Percentiles rank a stretch among this genome's conserved stretches.
Evolutionary conservation across 1,140 invertebrate genomes (phyloP).

Genomic region (Meteorus sp.): DNA sequence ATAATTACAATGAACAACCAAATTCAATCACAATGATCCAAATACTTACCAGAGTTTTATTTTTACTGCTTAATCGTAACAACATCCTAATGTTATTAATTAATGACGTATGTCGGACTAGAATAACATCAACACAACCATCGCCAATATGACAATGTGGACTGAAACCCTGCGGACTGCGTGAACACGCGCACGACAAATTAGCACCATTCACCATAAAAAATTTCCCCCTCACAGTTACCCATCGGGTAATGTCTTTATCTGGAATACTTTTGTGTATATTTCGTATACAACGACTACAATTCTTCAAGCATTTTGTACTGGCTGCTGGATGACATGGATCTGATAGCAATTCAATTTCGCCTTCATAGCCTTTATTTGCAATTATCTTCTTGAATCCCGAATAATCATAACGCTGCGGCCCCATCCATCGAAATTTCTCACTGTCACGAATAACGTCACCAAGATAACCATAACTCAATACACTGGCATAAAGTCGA

Average conservation of each 20-base stretch:
- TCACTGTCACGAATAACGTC: conserved; percentile 84
- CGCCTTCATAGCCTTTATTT: conserved; percentile 74
- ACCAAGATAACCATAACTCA: conserved; percentile 88
- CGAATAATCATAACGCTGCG: conserved; percentile 82
- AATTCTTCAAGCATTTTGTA: conserved; percentile 56
- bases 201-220: conserved; percentile 79
- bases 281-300: conserved; percentile 51
- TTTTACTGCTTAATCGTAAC: conserved; percentile 63
- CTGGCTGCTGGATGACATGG: conserved; percentile 52
- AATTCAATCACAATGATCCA: neutral
- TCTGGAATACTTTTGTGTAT: conserved; percentile 34
- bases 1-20: conserved; percentile 18
- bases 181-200: conserved; percentile 76
- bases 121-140: conserved; percentile 77
- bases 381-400: conserved; percentile 74
- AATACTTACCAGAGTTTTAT: conserved; percentile 61
- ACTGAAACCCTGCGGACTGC: conserved; percentile 76
- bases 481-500: conserved; percentile 76
- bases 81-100: conserved; percentile 75
- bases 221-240: conserved; percentile 72
- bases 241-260: conserved; percentile 50
- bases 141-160: conserved; percentile 81
- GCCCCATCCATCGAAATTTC: conserved; percentile 85
- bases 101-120: conserved; percentile 75
- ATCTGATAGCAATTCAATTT: conserved; percentile 64